A percentile compares a stretch with the other conserved stretches of the same genome.
Evolutionary conservation across 2,113 vertebrate species (phyloP).

Genomic region (Dolichotis patagonum): DNA sequence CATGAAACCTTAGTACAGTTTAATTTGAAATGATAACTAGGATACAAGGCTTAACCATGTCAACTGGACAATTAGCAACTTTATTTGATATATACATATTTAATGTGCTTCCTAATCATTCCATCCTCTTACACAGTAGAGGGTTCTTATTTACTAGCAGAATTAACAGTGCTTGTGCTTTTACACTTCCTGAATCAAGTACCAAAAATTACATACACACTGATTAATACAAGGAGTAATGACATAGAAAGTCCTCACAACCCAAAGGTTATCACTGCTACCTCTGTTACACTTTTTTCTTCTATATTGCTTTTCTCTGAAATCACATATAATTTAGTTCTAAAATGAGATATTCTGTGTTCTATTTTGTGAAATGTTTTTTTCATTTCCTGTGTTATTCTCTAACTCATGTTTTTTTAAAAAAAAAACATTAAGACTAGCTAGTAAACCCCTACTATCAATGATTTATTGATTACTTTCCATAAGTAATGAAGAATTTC

Average conservation of each 20-base stretch:
- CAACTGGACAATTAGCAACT: slow-evolving; percentile 33
- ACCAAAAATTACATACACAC: not conserved
- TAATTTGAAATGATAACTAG: slow-evolving; percentile 36
- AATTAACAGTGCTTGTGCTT: not conserved
- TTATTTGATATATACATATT: slow-evolving; percentile 38
- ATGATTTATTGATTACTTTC: slow-evolving; percentile 30
- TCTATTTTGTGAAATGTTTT: not conserved
- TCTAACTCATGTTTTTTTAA: not conserved
- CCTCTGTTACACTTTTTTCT: slow-evolving; percentile 10
- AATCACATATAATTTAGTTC: not conserved
- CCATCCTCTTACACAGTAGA: not conserved
- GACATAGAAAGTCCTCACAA: not conserved
- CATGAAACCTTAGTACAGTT: slow-evolving; percentile 12
- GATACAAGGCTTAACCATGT: not conserved
- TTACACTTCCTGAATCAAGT: slow-evolving; percentile 13
- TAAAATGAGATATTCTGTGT: slow-evolving; percentile 25
- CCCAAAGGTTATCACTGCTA: not conserved
- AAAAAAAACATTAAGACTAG: slow-evolving; percentile 14
- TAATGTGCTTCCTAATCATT: slow-evolving; percentile 26
- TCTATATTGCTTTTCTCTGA: not conserved
- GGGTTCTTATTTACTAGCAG: slow-evolving; percentile 11
- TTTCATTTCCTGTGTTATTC: slow-evolving; percentile 16
- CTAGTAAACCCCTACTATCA: not conserved
- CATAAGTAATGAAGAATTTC: not conserved
- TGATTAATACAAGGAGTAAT: not conserved